These are phyloP conservation scores for Melinopterus prodromus DNA, from an alignment of 2,888 invertebrate genomes.

Conservation along the genomic window DNA sequence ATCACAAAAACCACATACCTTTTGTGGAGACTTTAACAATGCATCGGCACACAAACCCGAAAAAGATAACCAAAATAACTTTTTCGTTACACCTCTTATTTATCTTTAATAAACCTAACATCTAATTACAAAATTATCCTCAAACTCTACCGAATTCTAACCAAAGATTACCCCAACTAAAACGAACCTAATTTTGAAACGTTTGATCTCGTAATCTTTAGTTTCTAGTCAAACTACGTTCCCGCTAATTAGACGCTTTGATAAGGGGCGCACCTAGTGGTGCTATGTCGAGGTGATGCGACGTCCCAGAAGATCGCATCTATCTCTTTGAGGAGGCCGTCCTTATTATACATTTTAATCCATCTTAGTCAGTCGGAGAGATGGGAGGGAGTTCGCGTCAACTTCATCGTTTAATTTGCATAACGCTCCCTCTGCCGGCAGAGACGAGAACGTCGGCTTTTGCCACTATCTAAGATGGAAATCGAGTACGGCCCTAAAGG, in stretches of 20 bases:
- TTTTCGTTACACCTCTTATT: too few species aligned
- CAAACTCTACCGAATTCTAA: background rate
- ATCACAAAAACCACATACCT: too few species aligned
- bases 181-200: background rate
- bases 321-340: background rate
- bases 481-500: background rate
- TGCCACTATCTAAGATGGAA: background rate
- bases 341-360: constrained; percentile 23
- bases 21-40: background rate
- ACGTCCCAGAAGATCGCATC: background rate
- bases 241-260: background rate
- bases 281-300: background rate
- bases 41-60: background rate
- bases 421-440: background rate
- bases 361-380: background rate
- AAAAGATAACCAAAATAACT: too few species aligned
- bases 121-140: background rate
- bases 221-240: background rate
- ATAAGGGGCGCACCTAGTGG: background rate
- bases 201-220: background rate
- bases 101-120: background rate
- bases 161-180: background rate
- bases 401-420: constrained; percentile 22
- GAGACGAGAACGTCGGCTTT: background rate
- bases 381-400: background rate